Conservation (phyloP, 2,888 invertebrate genomes). For the Agrochola circellaris region DNA sequence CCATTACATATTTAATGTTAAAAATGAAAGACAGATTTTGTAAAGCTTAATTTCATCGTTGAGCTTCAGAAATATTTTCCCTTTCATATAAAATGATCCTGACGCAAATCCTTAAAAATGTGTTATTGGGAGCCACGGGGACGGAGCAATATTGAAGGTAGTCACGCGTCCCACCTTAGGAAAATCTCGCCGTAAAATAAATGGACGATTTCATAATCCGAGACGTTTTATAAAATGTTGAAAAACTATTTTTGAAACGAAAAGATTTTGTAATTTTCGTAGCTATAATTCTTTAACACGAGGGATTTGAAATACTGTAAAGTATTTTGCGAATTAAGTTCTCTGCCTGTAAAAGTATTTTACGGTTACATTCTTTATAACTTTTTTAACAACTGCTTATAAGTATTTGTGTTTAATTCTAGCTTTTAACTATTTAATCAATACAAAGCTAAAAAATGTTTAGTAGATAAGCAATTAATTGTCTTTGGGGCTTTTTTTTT, state of each 20-base stretch:
- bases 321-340: conserved; percentile 5
- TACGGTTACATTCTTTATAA: too few species aligned
- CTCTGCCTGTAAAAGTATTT: too few species aligned
- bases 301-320: conserved; percentile 7
- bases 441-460: too few species aligned
- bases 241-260: conserved; percentile 55
- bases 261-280: conserved; percentile 41
- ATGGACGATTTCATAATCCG: conserved; percentile 69
- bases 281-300: conserved; percentile 28
- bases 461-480: too few species aligned
- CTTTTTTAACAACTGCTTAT: too few species aligned
- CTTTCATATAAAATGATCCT: conserved; percentile 77
- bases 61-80: conserved; percentile 77
- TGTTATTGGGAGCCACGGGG: conserved; percentile 76
- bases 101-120: conserved; percentile 82
- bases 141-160: conserved; percentile 72
- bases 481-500: too few species aligned
- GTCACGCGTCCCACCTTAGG: conserved; percentile 66
- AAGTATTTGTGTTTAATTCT: too few species aligned
- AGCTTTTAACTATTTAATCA: too few species aligned
- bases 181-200: conserved; percentile 67
- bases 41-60: conserved; percentile 76
- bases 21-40: conserved; percentile 73
- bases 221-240: conserved; percentile 56
- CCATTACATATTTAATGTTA: conserved; percentile 71